A percentile compares a stretch with the other conserved stretches of the same genome.
These are phyloP conservation scores for Lithophane socia DNA, from an alignment of 2,888 invertebrate genomes.

Conservation along the genomic window DNA sequence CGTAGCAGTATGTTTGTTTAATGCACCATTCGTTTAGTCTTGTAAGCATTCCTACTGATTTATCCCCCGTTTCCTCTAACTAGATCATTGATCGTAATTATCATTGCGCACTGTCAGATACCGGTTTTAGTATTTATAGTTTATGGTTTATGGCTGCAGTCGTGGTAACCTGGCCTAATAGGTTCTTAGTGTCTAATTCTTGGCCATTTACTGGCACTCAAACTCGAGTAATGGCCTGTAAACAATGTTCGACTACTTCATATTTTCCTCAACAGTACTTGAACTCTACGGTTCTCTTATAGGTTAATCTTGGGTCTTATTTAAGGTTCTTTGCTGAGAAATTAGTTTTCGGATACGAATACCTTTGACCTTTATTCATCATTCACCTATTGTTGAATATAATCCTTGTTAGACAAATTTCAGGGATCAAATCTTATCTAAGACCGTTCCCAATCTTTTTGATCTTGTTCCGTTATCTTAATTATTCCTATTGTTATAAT, in stretches of 20 bases:
- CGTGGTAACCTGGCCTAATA: constrained; percentile 28
- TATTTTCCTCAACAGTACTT: not conserved
- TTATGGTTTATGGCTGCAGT: constrained; percentile 31
- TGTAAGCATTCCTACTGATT: constrained; percentile 21
- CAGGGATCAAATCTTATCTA: not conserved
- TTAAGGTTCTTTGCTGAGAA: not conserved
- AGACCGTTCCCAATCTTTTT: not conserved
- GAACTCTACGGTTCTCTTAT: not conserved
- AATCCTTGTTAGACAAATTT: constrained; percentile 6
- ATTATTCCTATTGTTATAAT: constrained; percentile 37
- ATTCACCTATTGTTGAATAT: constrained; percentile 2
- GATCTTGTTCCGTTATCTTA: constrained; percentile 22
- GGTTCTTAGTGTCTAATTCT: constrained; percentile 25
- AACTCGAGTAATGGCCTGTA: constrained; percentile 14
- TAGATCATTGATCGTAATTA: constrained; percentile 47
- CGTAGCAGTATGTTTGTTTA: not conserved
- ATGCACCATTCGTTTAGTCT: constrained; percentile 5
- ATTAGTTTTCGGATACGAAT: not conserved
- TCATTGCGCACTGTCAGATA: constrained; percentile 49
- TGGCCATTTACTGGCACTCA: constrained; percentile 36
- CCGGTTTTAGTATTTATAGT: constrained; percentile 48
- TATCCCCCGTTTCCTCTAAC: constrained; percentile 34
- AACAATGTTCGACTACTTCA: constrained; percentile 14
- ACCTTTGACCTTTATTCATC: constrained; percentile 19
- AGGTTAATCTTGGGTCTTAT: constrained; percentile 10